These are phyloP conservation scores for Istiophorus platypterus DNA, from an alignment of 2,113 vertebrate genomes.

Conservation along the genomic window DNA sequence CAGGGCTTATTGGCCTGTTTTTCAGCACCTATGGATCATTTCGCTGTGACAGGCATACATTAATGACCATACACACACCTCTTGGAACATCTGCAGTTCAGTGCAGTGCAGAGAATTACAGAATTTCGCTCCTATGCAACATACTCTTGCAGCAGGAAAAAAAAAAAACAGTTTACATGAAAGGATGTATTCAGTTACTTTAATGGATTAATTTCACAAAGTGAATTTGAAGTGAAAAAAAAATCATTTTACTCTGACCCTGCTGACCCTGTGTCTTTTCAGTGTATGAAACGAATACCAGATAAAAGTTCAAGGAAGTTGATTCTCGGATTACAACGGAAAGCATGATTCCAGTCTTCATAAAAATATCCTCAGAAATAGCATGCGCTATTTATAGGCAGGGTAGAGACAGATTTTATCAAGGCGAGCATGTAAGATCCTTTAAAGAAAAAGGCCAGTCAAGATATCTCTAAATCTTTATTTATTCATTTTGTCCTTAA, in stretches of 20 bases:
- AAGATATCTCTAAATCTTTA: background rate
- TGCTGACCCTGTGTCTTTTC: conserved; percentile 4
- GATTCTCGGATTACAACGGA: conserved; percentile 54
- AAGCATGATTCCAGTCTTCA: conserved; percentile 15
- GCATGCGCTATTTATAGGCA: conserved; percentile 45
- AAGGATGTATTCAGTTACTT: background rate
- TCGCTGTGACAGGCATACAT: conserved; percentile 34
- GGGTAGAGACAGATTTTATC: conserved; percentile 29
- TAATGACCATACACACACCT: conserved; percentile 20
- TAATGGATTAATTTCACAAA: conserved; percentile 2
- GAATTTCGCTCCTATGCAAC: background rate
- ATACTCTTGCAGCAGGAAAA: background rate
- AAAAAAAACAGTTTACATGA: background rate
- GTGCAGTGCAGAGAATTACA: accelerated
- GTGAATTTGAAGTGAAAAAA: background rate
- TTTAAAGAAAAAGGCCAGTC: background rate
- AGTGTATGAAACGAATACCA: background rate
- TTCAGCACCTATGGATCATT: conserved; percentile 49
- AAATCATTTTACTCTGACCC: background rate
- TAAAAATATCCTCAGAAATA: conserved; percentile 33
- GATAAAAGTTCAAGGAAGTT: conserved; percentile 47
- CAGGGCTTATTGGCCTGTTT: conserved; percentile 37
- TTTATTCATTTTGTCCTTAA: background rate
- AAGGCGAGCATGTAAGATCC: conserved; percentile 15
- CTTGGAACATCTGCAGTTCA: background rate